Evolutionary conservation across 1,140 invertebrate species (phyloP).

Genomic region (Pseudobourletiella spinata): DNA sequence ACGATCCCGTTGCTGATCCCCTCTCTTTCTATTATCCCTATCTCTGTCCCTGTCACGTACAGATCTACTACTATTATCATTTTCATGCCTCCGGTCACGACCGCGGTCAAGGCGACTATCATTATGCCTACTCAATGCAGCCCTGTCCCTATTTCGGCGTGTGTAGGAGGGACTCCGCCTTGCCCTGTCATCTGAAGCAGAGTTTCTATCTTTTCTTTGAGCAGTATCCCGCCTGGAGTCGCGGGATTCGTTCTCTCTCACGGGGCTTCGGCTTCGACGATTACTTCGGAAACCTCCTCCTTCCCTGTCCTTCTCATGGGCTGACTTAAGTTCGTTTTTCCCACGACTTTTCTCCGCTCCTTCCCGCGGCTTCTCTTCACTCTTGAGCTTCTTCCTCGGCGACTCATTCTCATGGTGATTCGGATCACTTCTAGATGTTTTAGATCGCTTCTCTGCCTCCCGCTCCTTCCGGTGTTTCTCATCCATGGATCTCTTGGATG

Average conservation of each 20-base stretch:
- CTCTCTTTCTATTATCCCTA: slow-evolving; percentile 36
- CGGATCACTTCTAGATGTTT: neutral
- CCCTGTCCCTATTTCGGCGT: neutral
- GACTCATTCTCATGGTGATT: slow-evolving; percentile 32
- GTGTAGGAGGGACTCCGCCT: neutral
- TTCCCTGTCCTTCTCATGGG: neutral
- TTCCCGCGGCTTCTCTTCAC: slow-evolving; percentile 42
- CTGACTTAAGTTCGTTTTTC: slow-evolving; percentile 39
- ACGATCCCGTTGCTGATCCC: slow-evolving; percentile 38
- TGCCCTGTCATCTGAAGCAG: neutral
- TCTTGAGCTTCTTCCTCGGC: slow-evolving; percentile 37
- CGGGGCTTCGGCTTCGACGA: neutral
- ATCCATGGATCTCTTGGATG: slow-evolving; percentile 25
- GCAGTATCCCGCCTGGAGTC: slow-evolving; percentile 32
- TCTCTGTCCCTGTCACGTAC: slow-evolving; percentile 41
- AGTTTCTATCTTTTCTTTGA: slow-evolving; percentile 35
- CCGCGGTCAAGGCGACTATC: slow-evolving; percentile 7
- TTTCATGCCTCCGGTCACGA: slow-evolving; percentile 15
- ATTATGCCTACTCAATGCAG: neutral
- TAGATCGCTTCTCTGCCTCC: slow-evolving; percentile 3
- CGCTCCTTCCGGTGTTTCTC: neutral
- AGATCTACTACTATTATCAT: slow-evolving; percentile 30
- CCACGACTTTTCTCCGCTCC: slow-evolving; percentile 39
- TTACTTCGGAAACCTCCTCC: no score
- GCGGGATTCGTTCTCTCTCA: neutral